Conservation (phyloP, 2,888 invertebrate species). For the Acleris literana region DNA sequence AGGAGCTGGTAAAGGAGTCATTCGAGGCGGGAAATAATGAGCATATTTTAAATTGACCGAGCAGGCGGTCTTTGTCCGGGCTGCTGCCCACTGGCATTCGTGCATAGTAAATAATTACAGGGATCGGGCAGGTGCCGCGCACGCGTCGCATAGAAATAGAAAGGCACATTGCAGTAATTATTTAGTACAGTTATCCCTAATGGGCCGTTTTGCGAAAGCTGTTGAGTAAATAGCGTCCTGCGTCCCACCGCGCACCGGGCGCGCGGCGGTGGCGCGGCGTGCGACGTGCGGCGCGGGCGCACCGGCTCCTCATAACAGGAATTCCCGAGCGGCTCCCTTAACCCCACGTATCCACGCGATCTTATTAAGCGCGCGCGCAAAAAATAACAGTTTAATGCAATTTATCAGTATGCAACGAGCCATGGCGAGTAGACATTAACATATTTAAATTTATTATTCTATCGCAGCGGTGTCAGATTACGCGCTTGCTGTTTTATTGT, state of each 20-base stretch:
- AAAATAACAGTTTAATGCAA: constrained; percentile 23
- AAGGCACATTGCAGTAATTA: constrained; percentile 84
- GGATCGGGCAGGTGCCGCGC: constrained; percentile 82
- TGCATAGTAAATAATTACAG: constrained; percentile 83
- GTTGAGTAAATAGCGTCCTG: constrained; percentile 80
- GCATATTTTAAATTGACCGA: constrained; percentile 67
- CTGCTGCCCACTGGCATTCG: constrained; percentile 63
- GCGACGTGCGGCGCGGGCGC: constrained; percentile 46
- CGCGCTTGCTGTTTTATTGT: constrained; percentile 16
- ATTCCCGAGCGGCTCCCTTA: constrained; percentile 57
- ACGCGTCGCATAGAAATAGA: constrained; percentile 77
- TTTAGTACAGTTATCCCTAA: constrained; percentile 83
- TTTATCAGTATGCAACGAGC: constrained; percentile 25
- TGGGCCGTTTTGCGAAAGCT: constrained; percentile 82
- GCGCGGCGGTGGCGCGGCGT: too few species aligned
- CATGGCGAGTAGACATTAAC: constrained; percentile 17
- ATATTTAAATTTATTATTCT: constrained; percentile 31
- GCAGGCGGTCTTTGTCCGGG: constrained; percentile 44
- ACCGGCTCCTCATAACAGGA: constrained; percentile 60
- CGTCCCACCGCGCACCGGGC: constrained; percentile 56
- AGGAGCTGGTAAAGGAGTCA: constrained; percentile 44
- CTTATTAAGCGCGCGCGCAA: constrained; percentile 45
- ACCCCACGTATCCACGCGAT: constrained; percentile 45
- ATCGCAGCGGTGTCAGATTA: constrained; percentile 21
- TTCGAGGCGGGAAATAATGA: constrained; percentile 68